Percentiles rank a stretch among this genome's conserved stretches.
These are phyloP conservation scores for Epinotia bilunana DNA, from an alignment of 2,888 invertebrate genomes.

Conservation along the genomic window DNA sequence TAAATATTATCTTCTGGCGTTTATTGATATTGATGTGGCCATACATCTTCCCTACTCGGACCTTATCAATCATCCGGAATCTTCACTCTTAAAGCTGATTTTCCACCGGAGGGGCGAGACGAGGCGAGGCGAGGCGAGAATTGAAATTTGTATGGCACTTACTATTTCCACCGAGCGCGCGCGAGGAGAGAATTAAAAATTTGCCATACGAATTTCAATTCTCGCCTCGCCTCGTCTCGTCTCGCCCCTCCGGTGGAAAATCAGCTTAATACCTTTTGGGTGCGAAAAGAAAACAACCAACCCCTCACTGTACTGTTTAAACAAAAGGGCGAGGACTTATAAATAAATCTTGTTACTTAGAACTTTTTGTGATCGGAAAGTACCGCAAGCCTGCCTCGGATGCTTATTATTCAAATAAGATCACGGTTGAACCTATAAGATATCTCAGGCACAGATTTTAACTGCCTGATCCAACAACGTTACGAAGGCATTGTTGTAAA, in stretches of 20 bases:
- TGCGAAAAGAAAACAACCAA: constrained; percentile 60
- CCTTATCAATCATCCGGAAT: constrained; percentile 72
- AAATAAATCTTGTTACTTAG: neutral
- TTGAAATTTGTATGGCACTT: too few relatives aligned
- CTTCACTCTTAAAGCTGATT: constrained; percentile 68
- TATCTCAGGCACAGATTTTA: constrained; percentile 70
- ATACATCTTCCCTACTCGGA: constrained; percentile 71
- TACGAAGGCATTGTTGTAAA: constrained; percentile 63
- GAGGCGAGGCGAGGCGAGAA: too few relatives aligned
- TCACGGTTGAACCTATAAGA: constrained; percentile 72
- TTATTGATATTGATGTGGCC: constrained; percentile 49
- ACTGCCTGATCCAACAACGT: constrained; percentile 64
- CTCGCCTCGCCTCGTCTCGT: too few relatives aligned
- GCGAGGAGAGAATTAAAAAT: too few relatives aligned
- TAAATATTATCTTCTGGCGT: constrained; percentile 33
- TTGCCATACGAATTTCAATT: too few relatives aligned
- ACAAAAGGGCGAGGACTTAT: neutral
- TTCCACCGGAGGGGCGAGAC: too few relatives aligned
- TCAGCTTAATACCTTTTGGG: constrained; percentile 63
- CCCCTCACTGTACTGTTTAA: constrained; percentile 55
- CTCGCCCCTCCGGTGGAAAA: too few relatives aligned
- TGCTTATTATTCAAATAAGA: constrained; percentile 75
- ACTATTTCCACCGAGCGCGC: too few relatives aligned
- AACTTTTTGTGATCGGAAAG: neutral
- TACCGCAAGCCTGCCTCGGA: constrained; percentile 48